phyloP scores from a whole-genome alignment of 1,140 invertebrate species.

The Brachionus plicatilis region DNA sequence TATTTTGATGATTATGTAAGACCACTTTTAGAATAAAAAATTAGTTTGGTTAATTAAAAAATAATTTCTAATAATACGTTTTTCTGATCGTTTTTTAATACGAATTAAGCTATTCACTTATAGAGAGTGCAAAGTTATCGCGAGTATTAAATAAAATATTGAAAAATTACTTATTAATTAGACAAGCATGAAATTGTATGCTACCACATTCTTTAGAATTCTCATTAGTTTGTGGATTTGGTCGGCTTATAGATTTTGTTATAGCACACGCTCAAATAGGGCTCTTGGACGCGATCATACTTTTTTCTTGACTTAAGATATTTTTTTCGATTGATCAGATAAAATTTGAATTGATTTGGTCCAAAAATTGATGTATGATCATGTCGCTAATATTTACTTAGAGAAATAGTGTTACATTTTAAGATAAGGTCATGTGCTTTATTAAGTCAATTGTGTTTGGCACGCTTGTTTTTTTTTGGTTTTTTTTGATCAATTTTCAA shows the following conservation, averaged over 20 bases:
- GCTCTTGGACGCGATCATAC: not conserved
- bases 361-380: not conserved
- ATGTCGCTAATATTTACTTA: not conserved
- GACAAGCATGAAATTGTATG: not conserved
- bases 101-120: not conserved
- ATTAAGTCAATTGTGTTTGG: constrained; percentile 10
- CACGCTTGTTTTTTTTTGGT: not conserved
- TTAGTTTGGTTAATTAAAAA: not conserved
- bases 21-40: not conserved
- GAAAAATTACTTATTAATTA: constrained; percentile 6
- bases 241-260: not conserved
- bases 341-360: not conserved
- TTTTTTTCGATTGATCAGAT: not conserved
- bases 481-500: not conserved
- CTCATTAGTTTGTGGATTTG: not conserved
- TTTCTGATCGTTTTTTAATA: not conserved
- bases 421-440: not conserved
- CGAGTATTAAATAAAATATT: not conserved
- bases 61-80: not conserved
- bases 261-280: not conserved
- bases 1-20: not conserved
- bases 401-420: not conserved
- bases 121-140: not conserved
- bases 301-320: not conserved
- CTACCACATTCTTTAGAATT: not conserved